Evolutionary conservation across 2,113 vertebrate genomes (phyloP).

Genomic region (Hippocampus zosterae): DNA sequence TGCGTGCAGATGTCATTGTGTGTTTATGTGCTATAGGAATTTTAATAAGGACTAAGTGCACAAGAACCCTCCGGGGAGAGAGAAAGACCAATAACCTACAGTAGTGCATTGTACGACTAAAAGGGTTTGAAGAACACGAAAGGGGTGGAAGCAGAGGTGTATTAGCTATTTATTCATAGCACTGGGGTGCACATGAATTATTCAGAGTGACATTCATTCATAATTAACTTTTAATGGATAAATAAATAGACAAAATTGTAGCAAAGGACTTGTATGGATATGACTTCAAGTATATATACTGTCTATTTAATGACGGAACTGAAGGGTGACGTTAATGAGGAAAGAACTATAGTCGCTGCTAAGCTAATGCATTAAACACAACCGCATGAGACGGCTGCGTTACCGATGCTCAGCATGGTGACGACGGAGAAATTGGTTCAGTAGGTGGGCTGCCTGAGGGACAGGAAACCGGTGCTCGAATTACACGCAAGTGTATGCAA

Average conservation of each 20-base stretch:
- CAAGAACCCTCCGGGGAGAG: conserved; percentile 52
- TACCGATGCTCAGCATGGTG: conserved; percentile 32
- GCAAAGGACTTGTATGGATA: conserved; percentile 38
- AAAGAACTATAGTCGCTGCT: conserved; percentile 13
- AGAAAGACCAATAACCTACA: conserved; percentile 66
- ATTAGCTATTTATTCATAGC: conserved; percentile 58
- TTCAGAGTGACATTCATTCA: conserved; percentile 68
- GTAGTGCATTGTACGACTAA: conserved; percentile 52
- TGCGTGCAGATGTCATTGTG: conserved; percentile 44
- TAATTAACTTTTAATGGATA: conserved; percentile 71
- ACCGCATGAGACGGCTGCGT: conserved; percentile 20
- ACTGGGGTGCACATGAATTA: conserved; percentile 64
- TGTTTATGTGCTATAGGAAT: conserved; percentile 64
- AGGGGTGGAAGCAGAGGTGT: conserved; percentile 57
- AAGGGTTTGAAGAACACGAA: conserved; percentile 61
- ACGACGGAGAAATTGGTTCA: conserved; percentile 42
- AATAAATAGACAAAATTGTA: conserved; percentile 67
- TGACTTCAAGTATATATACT: conserved; percentile 28
- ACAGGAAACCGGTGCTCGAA: conserved; percentile 20
- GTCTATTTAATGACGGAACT: conserved; percentile 42
- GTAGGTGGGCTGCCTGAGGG: conserved; percentile 48
- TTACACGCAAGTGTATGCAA: conserved; percentile 16
- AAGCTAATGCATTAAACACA: conserved; percentile 32
- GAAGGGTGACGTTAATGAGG: conserved; percentile 47
- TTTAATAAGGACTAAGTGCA: conserved; percentile 70